A percentile compares a stretch with the other conserved stretches of the same genome.
Evolutionary conservation across 2,113 vertebrate species (phyloP).

Genomic region (Cromileptes altivelis): DNA sequence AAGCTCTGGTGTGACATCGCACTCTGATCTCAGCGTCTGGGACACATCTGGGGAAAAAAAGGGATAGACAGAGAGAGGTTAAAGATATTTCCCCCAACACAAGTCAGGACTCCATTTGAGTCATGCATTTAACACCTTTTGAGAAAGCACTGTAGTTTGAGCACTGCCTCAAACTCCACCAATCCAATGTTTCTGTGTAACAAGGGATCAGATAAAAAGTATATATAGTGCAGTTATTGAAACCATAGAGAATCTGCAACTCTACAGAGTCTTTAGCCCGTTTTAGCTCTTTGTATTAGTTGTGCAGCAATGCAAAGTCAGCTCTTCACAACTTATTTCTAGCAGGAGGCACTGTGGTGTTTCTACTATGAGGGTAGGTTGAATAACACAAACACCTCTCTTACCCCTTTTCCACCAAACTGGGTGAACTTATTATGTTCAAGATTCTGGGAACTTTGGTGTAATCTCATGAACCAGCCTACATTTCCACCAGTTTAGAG

Average conservation of each 20-base stretch:
- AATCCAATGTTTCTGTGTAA: neutral
- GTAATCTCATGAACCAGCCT: too few relatives aligned
- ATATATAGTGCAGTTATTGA: neutral
- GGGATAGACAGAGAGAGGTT: neutral
- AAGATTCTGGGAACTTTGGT: too few relatives aligned
- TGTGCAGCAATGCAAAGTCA: neutral
- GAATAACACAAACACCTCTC: too few relatives aligned
- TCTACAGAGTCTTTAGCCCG: neutral
- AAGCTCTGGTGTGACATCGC: slow-evolving; percentile 81
- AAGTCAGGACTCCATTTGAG: neutral
- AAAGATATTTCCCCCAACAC: neutral
- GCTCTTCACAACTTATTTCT: neutral
- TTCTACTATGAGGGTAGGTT: neutral
- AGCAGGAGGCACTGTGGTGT: slow-evolving; percentile 2
- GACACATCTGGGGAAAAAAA: slow-evolving; percentile 67
- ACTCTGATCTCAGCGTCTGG: slow-evolving; percentile 76
- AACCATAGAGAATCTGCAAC: neutral
- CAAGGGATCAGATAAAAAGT: neutral
- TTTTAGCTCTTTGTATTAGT: neutral
- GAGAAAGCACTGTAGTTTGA: neutral
- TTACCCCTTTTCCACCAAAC: too few relatives aligned
- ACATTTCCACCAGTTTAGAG: too few relatives aligned
- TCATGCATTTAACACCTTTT: neutral
- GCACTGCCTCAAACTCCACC: neutral
- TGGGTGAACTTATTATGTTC: too few relatives aligned